Percentiles rank a stretch among this genome's conserved stretches.
Evolutionary conservation across 2,113 vertebrate species (phyloP).

Genomic region (Microcebus tavaratra): DNA sequence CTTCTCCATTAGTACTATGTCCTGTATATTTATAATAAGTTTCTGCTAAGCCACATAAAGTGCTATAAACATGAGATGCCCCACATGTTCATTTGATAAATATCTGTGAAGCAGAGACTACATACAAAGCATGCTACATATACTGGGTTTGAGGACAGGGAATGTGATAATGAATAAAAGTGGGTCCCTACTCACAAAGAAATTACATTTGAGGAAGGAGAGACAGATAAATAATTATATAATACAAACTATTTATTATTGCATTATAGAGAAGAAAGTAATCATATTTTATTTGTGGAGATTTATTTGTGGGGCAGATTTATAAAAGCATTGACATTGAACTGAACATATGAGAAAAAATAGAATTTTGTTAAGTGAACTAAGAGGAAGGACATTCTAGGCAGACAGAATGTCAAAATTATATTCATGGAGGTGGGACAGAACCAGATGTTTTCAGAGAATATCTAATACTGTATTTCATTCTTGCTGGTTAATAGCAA

Average conservation of each 20-base stretch:
- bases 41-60: neutral
- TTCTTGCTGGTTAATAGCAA: neutral
- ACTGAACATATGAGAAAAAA: neutral
- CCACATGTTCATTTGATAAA: conserved; percentile 12
- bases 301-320: conserved; percentile 4
- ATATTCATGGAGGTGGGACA: neutral
- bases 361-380: conserved; percentile 7
- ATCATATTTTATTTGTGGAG: neutral
- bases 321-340: conserved; percentile 17
- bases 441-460: conserved; percentile 35
- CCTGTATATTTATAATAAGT: neutral
- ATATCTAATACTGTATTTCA: neutral
- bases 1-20: neutral
- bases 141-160: neutral
- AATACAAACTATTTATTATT: neutral
- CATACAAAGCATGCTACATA: neutral
- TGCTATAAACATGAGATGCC: neutral
- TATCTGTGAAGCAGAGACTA: neutral
- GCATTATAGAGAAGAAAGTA: neutral
- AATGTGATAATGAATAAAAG: neutral
- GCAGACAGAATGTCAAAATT: conserved; percentile 17
- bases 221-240: conserved; percentile 13
- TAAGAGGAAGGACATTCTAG: neutral
- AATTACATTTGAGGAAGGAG: neutral
- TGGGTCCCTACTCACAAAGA: neutral